These are phyloP conservation scores for Porites australiensis DNA, from an alignment of 64 coral and sea anemone genomes.

Conservation along the genomic window DNA sequence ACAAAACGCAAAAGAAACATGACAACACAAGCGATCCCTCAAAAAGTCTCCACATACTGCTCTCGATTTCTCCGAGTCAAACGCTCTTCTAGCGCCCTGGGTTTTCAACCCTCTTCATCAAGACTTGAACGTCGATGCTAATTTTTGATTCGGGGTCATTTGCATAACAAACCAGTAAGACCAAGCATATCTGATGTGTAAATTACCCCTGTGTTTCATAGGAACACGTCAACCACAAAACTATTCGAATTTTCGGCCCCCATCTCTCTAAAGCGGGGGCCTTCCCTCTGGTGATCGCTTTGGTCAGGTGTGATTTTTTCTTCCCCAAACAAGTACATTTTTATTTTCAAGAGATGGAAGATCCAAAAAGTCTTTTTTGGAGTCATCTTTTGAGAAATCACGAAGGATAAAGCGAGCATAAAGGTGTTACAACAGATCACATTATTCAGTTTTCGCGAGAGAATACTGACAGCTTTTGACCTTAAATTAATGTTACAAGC, in stretches of 20 bases:
- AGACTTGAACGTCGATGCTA: constrained; percentile 40
- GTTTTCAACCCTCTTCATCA: background rate
- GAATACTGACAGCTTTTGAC: too few species aligned
- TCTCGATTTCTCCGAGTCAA: background rate
- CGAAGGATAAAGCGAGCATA: too few species aligned
- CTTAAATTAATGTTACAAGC: too few species aligned
- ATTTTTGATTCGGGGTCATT: constrained; percentile 29
- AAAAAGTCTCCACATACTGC: constrained; percentile 16
- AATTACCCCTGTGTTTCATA: background rate
- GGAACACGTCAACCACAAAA: background rate
- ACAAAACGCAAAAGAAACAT: background rate
- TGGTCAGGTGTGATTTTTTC: too few species aligned
- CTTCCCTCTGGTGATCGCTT: too few species aligned
- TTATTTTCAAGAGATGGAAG: too few species aligned
- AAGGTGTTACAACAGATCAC: too few species aligned
- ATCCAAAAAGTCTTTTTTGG: too few species aligned
- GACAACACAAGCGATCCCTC: background rate
- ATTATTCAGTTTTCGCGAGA: too few species aligned
- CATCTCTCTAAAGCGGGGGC: too few species aligned
- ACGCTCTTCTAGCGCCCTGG: background rate
- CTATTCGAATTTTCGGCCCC: background rate
- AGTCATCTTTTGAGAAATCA: too few species aligned
- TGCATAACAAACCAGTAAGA: constrained; percentile 40
- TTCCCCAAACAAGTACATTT: too few species aligned
- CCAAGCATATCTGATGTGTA: background rate